Base-by-base conservation (phyloP, 2,113 vertebrate species). In the Onychostruthus taczanowskii region DNA sequence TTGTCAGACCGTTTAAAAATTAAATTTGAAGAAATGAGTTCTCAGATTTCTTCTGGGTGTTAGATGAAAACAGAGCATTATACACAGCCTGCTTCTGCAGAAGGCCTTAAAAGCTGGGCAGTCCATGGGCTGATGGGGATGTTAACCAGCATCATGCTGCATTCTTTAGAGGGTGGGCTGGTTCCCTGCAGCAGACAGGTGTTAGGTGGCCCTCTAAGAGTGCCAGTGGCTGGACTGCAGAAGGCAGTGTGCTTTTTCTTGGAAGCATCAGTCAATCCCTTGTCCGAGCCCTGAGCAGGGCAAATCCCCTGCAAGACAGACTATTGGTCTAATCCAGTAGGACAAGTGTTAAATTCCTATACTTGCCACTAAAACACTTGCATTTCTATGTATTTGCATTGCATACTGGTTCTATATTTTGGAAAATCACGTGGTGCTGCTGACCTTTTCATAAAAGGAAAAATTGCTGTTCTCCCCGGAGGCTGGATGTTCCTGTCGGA, bases 401-500 rank as follows among this genome's bases (percentile, higher is more conserved):
- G 83, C 5, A 1, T 26, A 28, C 13, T 56, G 53, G 46, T 79
- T 85, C 11, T 58, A 15, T 43, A 18, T 64, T 55, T 83, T 2
- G 13, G 80, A 90, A 88, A 92, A 91, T 84, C 62, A 49, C 53
- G 6, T 88, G 66, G 4, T 89, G 41, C 49, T 89, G 33, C 73
- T 94, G 95, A 93, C 63, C 89, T 93, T 84, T 61, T 89, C 75
- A 30, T 58, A 46, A 88, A 94, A 85, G 80, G 78, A 86, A 59
- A 90, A 91, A 63, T 44, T 47, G 24, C 83, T 64, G 52, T 44
- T 90, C 12, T 94, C 88, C 69, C 69, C n/a, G 49, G 90, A 77
- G 91, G 58, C 35, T 72, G 79, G 31, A 24, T 74, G 89, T 76
- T 67, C 78, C 83, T 91, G 73, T 89, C 24, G 24, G 69, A 20